These are phyloP conservation scores for Nomada fabriciana DNA, from an alignment of 2,888 invertebrate species.

Conservation along the genomic window DNA sequence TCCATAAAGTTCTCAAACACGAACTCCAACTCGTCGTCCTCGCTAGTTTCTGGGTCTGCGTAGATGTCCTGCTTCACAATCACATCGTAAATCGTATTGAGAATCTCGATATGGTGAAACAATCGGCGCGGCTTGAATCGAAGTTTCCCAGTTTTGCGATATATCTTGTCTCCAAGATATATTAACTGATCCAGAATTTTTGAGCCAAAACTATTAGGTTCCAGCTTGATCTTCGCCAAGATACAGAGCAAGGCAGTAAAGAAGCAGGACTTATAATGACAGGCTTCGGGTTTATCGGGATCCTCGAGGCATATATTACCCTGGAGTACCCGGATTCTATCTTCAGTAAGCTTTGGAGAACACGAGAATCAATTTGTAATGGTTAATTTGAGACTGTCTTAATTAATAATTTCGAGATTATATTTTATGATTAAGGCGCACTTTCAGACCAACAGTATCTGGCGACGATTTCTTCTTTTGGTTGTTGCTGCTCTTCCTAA, in stretches of 20 bases:
- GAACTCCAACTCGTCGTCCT: slow-evolving; percentile 66
- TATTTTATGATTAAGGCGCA: slow-evolving; percentile 45
- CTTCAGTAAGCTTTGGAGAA: slow-evolving; percentile 58
- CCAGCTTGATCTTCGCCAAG: slow-evolving; percentile 74
- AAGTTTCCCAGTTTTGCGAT: slow-evolving; percentile 71
- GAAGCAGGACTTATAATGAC: slow-evolving; percentile 78
- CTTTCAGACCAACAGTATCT: slow-evolving; percentile 70
- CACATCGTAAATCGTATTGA: slow-evolving; percentile 73
- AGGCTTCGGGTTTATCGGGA: slow-evolving; percentile 61
- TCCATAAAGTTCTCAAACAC: slow-evolving; percentile 67
- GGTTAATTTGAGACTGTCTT: background rate
- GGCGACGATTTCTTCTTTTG: slow-evolving; percentile 32
- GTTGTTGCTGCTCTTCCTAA: slow-evolving; percentile 25
- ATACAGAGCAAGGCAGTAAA: slow-evolving; percentile 78
- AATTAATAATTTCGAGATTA: background rate
- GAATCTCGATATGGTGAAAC: slow-evolving; percentile 76
- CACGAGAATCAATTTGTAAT: background rate
- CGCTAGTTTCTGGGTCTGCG: slow-evolving; percentile 75
- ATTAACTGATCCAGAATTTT: slow-evolving; percentile 76
- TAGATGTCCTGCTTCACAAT: slow-evolving; percentile 75
- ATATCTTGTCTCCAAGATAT: slow-evolving; percentile 72
- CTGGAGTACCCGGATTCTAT: slow-evolving; percentile 71
- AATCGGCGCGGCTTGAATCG: slow-evolving; percentile 74
- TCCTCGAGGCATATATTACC: slow-evolving; percentile 71
- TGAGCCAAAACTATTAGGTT: slow-evolving; percentile 69